Percentiles rank a stretch among this genome's conserved stretches.
Conservation (phyloP, 2,888 invertebrate genomes). For the Nemurella pictetii region DNA sequence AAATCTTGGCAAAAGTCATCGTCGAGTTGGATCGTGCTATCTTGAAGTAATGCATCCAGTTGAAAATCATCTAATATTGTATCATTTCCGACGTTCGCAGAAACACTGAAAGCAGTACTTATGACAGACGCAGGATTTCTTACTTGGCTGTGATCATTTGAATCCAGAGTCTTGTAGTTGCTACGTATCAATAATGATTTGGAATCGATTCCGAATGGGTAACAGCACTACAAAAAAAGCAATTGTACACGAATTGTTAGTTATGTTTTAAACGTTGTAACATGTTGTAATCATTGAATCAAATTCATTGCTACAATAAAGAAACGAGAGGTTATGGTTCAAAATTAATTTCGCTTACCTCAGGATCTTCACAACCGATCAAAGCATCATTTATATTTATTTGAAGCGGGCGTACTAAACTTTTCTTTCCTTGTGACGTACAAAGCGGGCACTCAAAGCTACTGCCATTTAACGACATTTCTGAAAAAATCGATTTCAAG, state of each 20-base stretch:
- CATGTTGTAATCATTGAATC: too few relatives aligned
- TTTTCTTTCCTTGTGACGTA: background rate
- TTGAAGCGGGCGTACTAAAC: background rate
- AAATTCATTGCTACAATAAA: background rate
- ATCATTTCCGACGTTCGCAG: background rate
- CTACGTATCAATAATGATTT: background rate
- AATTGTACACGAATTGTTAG: background rate
- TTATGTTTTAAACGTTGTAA: too few relatives aligned
- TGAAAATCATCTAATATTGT: background rate
- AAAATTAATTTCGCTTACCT: background rate
- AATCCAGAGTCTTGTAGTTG: background rate
- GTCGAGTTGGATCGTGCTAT: background rate
- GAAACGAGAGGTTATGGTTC: background rate
- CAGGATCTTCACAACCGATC: conserved; percentile 9
- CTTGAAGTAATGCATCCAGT: background rate
- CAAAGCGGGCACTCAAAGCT: background rate
- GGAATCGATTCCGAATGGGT: conserved; percentile 1
- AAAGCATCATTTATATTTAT: conserved; percentile 7
- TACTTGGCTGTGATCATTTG: background rate
- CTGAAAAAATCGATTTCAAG: background rate
- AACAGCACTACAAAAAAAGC: conserved; percentile 4
- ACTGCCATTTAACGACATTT: background rate
- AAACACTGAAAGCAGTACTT: background rate
- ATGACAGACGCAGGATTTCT: background rate
- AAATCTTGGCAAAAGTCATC: background rate